Percentiles rank a stretch among this genome's conserved stretches.
phyloP scores from a whole-genome alignment of 2,888 invertebrate genomes.

The Cephus rjabovi region DNA sequence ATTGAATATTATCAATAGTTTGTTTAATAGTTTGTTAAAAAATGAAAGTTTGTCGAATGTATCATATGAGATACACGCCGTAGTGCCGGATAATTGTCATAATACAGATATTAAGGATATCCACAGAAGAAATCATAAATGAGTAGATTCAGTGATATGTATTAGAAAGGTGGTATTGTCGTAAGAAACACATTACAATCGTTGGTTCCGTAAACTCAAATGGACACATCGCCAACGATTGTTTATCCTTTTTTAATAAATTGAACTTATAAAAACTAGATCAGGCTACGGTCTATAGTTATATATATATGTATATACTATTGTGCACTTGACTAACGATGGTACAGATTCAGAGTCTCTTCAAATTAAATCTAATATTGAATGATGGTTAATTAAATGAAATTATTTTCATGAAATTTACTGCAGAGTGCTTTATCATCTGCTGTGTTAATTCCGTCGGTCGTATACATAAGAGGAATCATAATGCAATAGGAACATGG shows the following conservation, averaged over 20 bases:
- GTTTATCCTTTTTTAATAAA: background rate
- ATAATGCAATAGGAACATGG: no score
- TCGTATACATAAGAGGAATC: no score
- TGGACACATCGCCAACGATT: background rate
- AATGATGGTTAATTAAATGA: no score
- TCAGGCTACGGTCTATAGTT: conserved; percentile 18
- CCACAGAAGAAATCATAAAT: background rate
- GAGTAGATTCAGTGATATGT: background rate
- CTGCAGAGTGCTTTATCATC: no score
- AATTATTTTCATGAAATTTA: no score
- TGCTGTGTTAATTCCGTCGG: no score
- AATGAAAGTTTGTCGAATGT: background rate
- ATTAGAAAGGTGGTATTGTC: background rate
- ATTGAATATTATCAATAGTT: background rate
- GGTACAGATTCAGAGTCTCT: conserved; percentile 11
- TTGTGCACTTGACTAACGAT: conserved; percentile 11
- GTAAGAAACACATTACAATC: background rate
- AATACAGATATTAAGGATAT: background rate
- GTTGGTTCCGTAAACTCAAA: background rate
- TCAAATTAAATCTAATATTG: background rate
- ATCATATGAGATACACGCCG: background rate
- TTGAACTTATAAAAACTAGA: conserved; percentile 17
- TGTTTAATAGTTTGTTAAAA: background rate
- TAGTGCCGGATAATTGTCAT: background rate
- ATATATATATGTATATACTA: conserved; percentile 13